Evolutionary conservation across 1,140 invertebrate genomes (phyloP).

Genomic region (Drosophila nigromelanica): DNA sequence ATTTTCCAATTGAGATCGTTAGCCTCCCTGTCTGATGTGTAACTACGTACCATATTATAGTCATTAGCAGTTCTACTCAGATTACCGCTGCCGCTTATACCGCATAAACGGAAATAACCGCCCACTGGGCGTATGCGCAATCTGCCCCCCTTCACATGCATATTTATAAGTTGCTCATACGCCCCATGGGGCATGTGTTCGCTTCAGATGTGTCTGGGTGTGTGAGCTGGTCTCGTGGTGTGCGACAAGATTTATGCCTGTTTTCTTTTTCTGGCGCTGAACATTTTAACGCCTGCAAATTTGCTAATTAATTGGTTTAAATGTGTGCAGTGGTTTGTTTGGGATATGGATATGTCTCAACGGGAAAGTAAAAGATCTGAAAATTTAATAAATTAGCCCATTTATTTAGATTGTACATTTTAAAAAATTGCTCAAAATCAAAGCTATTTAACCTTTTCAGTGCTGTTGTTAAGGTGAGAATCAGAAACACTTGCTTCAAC

Average conservation of each 20-base stretch:
- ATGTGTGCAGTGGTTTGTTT: conserved; percentile 24
- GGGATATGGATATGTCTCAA: not conserved
- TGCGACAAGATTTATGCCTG: conserved; percentile 75
- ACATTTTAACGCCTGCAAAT: conserved; percentile 80
- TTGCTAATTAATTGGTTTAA: conserved; percentile 79
- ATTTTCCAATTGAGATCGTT: not conserved
- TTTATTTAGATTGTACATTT: no score
- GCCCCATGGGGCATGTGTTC: conserved; percentile 15
- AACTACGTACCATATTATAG: not conserved
- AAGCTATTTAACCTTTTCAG: no score
- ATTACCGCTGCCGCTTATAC: conserved; percentile 6
- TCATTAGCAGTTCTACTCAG: conserved; percentile 26
- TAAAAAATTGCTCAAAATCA: not conserved
- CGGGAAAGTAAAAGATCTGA: conserved; percentile 7
- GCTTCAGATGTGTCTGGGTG: conserved; percentile 6
- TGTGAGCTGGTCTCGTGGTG: conserved; percentile 50
- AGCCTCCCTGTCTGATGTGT: not conserved
- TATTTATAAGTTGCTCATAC: conserved; percentile 52
- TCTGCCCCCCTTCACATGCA: conserved; percentile 50
- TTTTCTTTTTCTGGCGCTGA: conserved; percentile 69
- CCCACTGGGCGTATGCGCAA: conserved; percentile 69
- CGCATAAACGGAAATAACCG: conserved; percentile 44
- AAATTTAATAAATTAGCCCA: conserved; percentile 3
- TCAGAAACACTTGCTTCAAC: conserved; percentile 1
- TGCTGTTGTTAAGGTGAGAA: conserved; percentile 1